Evolutionary conservation across 2,113 vertebrate species (phyloP).

Genomic region (Psittacula cyanocephala): DNA sequence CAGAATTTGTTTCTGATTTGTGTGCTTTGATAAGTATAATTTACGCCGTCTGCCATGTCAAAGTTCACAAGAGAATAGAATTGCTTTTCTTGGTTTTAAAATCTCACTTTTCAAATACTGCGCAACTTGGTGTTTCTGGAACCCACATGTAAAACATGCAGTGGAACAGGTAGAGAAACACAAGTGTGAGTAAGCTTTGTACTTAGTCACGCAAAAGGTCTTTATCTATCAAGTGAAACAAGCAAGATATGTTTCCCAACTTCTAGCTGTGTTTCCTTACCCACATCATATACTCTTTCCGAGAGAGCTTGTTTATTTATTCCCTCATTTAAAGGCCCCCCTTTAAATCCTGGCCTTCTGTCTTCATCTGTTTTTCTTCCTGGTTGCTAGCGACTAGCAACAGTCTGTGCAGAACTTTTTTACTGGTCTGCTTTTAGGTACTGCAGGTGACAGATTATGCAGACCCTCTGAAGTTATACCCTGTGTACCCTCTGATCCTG

Average conservation of each 20-base stretch:
- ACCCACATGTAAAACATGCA: not conserved
- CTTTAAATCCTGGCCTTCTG: not conserved
- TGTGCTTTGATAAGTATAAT: not conserved
- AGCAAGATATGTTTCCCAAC: not conserved
- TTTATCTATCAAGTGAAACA: not conserved
- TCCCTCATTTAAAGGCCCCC: not conserved
- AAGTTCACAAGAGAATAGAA: not conserved
- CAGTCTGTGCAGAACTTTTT: not conserved
- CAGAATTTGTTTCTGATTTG: conserved; percentile 10
- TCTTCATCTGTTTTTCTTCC: not conserved
- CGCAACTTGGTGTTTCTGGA: not conserved
- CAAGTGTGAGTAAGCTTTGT: not conserved
- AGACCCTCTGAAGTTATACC: not conserved
- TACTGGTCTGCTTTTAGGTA: not conserved
- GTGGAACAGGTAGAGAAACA: not conserved
- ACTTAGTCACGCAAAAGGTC: not conserved
- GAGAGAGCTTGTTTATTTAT: not conserved
- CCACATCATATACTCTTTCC: not conserved
- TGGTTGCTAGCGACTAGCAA: not conserved
- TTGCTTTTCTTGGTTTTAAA: conserved; percentile 21
- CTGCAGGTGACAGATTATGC: not conserved
- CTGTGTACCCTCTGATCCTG: not conserved
- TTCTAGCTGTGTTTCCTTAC: not conserved
- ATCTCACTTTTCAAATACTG: not conserved
- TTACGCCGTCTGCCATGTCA: not conserved